Base-by-base conservation (phyloP, 2,113 vertebrate genomes). In the Tinamus guttatus region DNA sequence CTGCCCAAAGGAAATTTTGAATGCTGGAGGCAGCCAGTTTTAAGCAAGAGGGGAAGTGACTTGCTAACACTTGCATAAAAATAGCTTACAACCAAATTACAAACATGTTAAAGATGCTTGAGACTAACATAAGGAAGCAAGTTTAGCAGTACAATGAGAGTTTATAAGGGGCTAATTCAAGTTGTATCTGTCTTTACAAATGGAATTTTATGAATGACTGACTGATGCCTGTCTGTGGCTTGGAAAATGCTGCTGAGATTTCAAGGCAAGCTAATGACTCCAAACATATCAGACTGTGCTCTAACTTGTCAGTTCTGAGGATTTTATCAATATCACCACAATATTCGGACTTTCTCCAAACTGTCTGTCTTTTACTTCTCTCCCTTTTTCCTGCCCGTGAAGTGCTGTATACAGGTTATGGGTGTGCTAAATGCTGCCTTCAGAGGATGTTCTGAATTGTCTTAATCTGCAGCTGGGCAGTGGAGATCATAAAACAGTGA, bases 261-360 rank as follows among this genome's bases (percentile, higher is more conserved):
- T 90, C 74, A 49, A 67, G 77, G 32, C 45, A 22, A 45, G 40
- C 11, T 60, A 56, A 78, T 90, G 69, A 34, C n/a, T 78, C 12
- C 12, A 45, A 5, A 38, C 78, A 34, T 22, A 11, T 81, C 38
- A 67, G 54, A 21, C 12, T 0, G 0, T 70, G 67, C n/a, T 59
- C 69, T 52, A 78, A 40, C 40, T 67, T 85, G n/a, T 62, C 64
- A 15, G 49, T 12, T 13, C 13, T 12, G 49, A 84, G 32, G 51
- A 32, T 82, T 93, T 92, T 74, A n/a, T 74, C 11, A 41, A 34
- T 63, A 45, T 86, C 74, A 75, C 83, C 49, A 36, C 36, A 56
- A 30, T 63, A 24, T 13, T 54, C 49, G 10, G 1, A 0, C 74
- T 6, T 88, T 83, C 71, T 49, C 30, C 54, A 43, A 58, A 40